These are phyloP conservation scores for Charaxes varanes DNA, from an alignment of 1,140 invertebrate genomes.

Conservation along the genomic window DNA sequence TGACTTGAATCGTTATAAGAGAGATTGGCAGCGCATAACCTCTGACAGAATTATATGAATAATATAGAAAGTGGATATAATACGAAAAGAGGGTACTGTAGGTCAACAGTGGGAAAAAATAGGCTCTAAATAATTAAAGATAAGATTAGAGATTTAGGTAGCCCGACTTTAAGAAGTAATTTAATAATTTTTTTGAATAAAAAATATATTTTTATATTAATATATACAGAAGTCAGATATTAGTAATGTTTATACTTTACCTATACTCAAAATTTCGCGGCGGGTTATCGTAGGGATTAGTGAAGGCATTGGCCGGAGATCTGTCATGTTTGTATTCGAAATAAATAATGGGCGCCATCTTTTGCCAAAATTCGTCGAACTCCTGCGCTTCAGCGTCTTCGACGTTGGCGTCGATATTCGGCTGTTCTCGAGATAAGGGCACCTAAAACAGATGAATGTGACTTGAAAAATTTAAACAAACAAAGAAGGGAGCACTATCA, in stretches of 20 bases:
- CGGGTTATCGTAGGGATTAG: conserved; percentile 46
- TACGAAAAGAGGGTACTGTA: too few relatives aligned
- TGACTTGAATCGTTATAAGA: too few relatives aligned
- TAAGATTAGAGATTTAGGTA: too few relatives aligned
- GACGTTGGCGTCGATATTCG: background rate
- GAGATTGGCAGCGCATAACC: too few relatives aligned
- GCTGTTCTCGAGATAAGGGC: background rate
- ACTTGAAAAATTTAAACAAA: too few relatives aligned
- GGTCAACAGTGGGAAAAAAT: too few relatives aligned
- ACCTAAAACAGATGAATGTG: background rate
- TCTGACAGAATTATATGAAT: too few relatives aligned
- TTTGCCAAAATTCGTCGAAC: conserved; percentile 28
- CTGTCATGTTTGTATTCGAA: conserved; percentile 42
- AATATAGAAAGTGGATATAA: too few relatives aligned
- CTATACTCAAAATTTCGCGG: conserved; percentile 51
- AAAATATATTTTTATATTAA: background rate
- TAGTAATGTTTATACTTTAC: conserved; percentile 28
- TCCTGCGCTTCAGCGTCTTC: conserved; percentile 10
- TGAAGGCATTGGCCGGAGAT: conserved; percentile 17
- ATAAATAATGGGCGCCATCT: conserved; percentile 42
- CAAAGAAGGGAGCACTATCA: too few relatives aligned
- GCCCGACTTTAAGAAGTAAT: too few relatives aligned
- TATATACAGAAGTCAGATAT: background rate
- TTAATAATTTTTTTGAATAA: too few relatives aligned
- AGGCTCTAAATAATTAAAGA: too few relatives aligned